Percentiles rank a stretch among this genome's conserved stretches.
Conservation (phyloP, 2,797 vertebrate genomes). For the Hoplostethus mediterraneus region DNA sequence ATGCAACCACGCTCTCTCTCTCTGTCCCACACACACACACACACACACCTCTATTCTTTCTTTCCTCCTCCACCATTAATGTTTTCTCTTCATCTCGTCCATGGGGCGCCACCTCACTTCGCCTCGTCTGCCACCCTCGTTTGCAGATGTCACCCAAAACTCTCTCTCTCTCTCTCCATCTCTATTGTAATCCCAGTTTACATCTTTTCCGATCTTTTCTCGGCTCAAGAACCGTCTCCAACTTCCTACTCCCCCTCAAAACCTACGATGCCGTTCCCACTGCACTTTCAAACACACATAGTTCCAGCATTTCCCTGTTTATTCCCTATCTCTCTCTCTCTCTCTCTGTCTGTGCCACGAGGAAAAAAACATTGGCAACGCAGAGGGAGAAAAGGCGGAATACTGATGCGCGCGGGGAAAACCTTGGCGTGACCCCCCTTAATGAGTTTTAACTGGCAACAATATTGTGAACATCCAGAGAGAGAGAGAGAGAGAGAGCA, state of each 20-base stretch:
- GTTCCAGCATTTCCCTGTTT: background rate
- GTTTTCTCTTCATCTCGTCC: background rate
- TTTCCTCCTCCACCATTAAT: slow-evolving; percentile 2
- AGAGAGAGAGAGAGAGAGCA: background rate
- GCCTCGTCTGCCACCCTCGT: background rate
- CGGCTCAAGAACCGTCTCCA: slow-evolving; percentile 8
- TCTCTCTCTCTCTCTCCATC: background rate
- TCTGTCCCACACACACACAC: slow-evolving; percentile 1
- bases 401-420: slow-evolving; percentile 47
- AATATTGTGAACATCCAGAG: slow-evolving; percentile 19
- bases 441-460: slow-evolving; percentile 70
- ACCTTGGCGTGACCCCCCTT: slow-evolving; percentile 56
- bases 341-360: background rate
- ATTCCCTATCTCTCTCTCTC: background rate
- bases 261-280: slow-evolving; percentile 7
- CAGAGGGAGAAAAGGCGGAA: slow-evolving; percentile 42
- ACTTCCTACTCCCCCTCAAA: slow-evolving; percentile 21
- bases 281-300: background rate
- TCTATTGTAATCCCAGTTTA: slow-evolving; percentile 10
- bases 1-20: slow-evolving; percentile 8
- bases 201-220: background rate
- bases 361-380: slow-evolving; percentile 30
- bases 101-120: background rate
- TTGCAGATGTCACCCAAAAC: slow-evolving; percentile 11
- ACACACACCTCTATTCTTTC: slow-evolving; percentile 21